A percentile compares a stretch with the other conserved stretches of the same genome.
Evolutionary conservation across 2,113 vertebrate genomes (phyloP).

Genomic region (Ammodytes dubius): DNA sequence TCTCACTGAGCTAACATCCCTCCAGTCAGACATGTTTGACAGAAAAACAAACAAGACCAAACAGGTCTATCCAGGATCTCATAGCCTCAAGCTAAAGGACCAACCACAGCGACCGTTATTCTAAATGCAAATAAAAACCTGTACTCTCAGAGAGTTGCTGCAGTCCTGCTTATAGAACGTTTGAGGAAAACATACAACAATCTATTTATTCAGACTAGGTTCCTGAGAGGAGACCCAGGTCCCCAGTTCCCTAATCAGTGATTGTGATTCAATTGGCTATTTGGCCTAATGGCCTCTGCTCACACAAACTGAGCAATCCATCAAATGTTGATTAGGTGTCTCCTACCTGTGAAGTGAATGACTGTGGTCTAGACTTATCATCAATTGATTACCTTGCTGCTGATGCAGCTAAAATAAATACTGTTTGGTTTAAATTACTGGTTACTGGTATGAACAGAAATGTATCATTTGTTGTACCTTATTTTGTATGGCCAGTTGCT

Average conservation of each 20-base stretch:
- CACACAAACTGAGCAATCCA: slow-evolving; percentile 52
- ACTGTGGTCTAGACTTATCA: slow-evolving; percentile 10
- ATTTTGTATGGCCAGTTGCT: background rate
- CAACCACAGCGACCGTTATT: slow-evolving; percentile 36
- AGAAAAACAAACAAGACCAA: slow-evolving; percentile 22
- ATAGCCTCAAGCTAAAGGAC: slow-evolving; percentile 30
- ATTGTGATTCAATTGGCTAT: slow-evolving; percentile 57
- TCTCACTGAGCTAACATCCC: background rate
- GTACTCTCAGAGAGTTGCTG: slow-evolving; percentile 7
- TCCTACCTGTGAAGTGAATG: slow-evolving; percentile 14
- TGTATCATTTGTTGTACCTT: background rate
- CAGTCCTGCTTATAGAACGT: slow-evolving; percentile 23
- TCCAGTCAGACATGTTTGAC: slow-evolving; percentile 39
- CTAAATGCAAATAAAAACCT: slow-evolving; percentile 53
- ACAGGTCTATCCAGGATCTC: slow-evolving; percentile 2
- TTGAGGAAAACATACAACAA: slow-evolving; percentile 15
- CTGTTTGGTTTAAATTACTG: background rate
- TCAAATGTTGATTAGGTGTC: slow-evolving; percentile 53
- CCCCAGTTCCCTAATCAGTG: slow-evolving; percentile 32
- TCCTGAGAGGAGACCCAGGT: slow-evolving; percentile 17
- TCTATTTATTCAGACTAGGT: slow-evolving; percentile 12
- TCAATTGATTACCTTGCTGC: slow-evolving; percentile 10
- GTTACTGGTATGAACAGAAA: background rate
- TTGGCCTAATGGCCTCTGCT: slow-evolving; percentile 18
- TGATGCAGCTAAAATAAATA: slow-evolving; percentile 11